Evolutionary conservation across 2,888 invertebrate species (phyloP).

Genomic region (Trichogramma dendrolimi): DNA sequence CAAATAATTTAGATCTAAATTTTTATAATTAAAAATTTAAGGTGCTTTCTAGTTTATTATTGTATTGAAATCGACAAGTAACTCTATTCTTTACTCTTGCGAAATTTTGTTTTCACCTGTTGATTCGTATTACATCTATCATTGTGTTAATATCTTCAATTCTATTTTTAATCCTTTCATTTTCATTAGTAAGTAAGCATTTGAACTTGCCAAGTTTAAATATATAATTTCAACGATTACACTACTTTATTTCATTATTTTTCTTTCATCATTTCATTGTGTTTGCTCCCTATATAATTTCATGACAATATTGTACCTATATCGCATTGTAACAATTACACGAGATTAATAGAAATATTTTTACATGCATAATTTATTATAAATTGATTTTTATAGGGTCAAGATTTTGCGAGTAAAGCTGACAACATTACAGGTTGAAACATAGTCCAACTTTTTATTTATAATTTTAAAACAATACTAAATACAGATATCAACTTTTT

Average conservation of each 20-base stretch:
- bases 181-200: constrained; percentile 47
- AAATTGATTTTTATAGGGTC: constrained; percentile 33
- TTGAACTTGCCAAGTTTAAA: constrained; percentile 51
- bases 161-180: constrained; percentile 16
- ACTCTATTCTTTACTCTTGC: constrained; percentile 24
- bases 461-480: neutral
- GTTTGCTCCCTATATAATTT: constrained; percentile 6
- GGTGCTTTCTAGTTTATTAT: constrained; percentile 46
- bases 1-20: constrained; percentile 22
- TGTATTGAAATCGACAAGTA: constrained; percentile 15
- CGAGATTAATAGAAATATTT: neutral
- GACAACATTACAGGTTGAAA: constrained; percentile 36
- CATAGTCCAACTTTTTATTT: too few relatives aligned
- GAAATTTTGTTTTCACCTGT: constrained; percentile 18
- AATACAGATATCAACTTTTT: neutral
- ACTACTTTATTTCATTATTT: constrained; percentile 32
- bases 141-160: constrained; percentile 12
- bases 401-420: constrained; percentile 36
- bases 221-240: constrained; percentile 48
- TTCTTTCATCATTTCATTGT: constrained; percentile 22
- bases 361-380: neutral
- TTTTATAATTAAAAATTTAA: constrained; percentile 34
- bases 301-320: neutral
- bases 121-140: constrained; percentile 16
- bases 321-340: neutral